Conservation (phyloP, 1,140 invertebrate species). For the Aphelinus certus region DNA sequence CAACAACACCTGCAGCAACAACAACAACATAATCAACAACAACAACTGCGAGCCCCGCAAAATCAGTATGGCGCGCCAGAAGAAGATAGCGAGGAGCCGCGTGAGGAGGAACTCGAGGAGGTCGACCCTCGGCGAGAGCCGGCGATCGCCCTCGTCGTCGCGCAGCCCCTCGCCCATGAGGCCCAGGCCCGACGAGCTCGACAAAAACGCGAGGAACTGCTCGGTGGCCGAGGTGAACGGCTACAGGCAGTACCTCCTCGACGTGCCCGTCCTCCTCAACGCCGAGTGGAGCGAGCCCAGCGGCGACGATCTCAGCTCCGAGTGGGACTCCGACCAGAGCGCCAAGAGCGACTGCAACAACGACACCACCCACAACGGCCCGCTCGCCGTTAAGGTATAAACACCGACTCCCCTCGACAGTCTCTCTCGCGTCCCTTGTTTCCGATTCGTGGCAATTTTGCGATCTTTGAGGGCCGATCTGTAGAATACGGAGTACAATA, state of each 20-base stretch:
- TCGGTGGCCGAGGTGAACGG: slow-evolving; percentile 60
- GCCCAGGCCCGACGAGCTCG: not conserved
- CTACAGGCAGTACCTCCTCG: slow-evolving; percentile 84
- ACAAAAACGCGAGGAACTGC: slow-evolving; percentile 28
- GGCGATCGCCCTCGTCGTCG: slow-evolving; percentile 52
- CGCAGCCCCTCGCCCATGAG: slow-evolving; percentile 53
- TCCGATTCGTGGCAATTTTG: no score
- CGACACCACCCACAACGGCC: no score
- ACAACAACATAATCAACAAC: slow-evolving; percentile 1
- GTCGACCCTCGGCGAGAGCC: slow-evolving; percentile 36
- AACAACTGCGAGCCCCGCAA: slow-evolving; percentile 33
- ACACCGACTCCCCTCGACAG: no score
- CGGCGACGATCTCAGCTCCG: slow-evolving; percentile 87
- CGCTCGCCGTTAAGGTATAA: no score
- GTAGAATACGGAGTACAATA: no score
- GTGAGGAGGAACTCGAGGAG: slow-evolving; percentile 51
- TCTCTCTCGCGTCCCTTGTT: no score
- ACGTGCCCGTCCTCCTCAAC: slow-evolving; percentile 71
- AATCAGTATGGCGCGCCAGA: slow-evolving; percentile 50
- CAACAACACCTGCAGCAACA: not conserved
- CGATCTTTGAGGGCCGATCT: no score
- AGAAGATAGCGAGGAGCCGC: slow-evolving; percentile 50
- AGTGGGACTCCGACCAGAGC: slow-evolving; percentile 85
- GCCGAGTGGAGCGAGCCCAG: slow-evolving; percentile 84
- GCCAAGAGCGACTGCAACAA: slow-evolving; percentile 40